Evolutionary conservation across 2,113 vertebrate genomes (phyloP).

Genomic region (Gallinago media): DNA sequence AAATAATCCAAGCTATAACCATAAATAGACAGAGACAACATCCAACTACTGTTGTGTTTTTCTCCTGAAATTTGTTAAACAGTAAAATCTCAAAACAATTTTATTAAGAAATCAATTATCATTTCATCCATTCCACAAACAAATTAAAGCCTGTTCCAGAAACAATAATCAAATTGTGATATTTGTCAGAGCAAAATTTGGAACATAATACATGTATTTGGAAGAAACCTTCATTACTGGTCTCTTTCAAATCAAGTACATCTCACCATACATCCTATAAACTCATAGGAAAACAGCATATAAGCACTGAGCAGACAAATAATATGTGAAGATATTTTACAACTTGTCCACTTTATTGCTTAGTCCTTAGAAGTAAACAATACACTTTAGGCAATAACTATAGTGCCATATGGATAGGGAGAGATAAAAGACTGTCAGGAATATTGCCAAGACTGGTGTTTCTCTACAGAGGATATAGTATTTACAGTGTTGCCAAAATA

Average conservation of each 20-base stretch:
- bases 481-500: slow-evolving; percentile 23
- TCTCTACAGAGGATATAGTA: slow-evolving; percentile 10
- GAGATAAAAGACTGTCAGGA: slow-evolving; percentile 40
- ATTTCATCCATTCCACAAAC: background rate
- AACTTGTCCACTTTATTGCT: slow-evolving; percentile 4
- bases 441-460: slow-evolving; percentile 23
- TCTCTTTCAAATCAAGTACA: background rate
- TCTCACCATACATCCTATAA: background rate
- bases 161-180: background rate
- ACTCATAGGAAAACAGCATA: background rate
- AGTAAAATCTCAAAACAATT: background rate
- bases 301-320: background rate
- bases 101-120: background rate
- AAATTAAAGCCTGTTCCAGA: background rate
- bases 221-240: background rate
- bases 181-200: background rate
- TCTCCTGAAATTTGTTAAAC: background rate
- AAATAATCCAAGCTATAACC: background rate
- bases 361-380: slow-evolving; percentile 15
- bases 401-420: slow-evolving; percentile 15
- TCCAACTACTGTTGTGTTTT: background rate
- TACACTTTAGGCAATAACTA: slow-evolving; percentile 19
- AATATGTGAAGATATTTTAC: background rate
- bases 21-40: background rate
- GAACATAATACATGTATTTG: background rate